phyloP scores from a whole-genome alignment of 1,140 invertebrate species.

The Drosophila suzukii region DNA sequence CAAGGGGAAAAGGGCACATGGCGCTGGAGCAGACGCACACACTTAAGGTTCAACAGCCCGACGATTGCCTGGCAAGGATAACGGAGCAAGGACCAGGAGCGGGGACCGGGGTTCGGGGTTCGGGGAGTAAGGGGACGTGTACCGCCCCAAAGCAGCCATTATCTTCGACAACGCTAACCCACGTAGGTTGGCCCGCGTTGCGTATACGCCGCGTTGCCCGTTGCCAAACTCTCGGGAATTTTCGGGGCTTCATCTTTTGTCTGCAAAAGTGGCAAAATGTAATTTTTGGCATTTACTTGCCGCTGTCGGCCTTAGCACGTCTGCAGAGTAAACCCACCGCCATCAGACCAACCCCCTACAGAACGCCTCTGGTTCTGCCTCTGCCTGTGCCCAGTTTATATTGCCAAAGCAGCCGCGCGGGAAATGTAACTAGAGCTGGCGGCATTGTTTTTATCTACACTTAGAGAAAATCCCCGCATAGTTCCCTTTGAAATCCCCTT shows the following conservation, averaged over 20 bases:
- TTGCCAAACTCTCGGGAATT: conserved; percentile 19
- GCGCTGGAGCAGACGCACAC: conserved; percentile 45
- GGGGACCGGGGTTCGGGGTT: not conserved
- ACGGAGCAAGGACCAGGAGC: not conserved
- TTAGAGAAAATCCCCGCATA: not conserved
- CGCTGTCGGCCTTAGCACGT: conserved; percentile 52
- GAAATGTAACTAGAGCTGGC: conserved; percentile 50
- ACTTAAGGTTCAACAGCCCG: conserved; percentile 81
- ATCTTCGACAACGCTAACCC: conserved; percentile 76
- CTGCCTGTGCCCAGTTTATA: conserved; percentile 30
- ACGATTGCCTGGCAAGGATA: conserved; percentile 64
- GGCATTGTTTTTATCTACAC: conserved; percentile 52
- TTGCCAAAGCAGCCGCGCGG: conserved; percentile 44
- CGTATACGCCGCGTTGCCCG: conserved; percentile 58
- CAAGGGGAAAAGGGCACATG: conserved; percentile 41
- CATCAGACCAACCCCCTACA: conserved; percentile 16
- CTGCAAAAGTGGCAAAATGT: conserved; percentile 79
- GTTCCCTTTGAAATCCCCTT: not conserved
- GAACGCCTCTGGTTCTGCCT: not conserved
- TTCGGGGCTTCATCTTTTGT: conserved; percentile 65
- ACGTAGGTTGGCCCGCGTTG: conserved; percentile 58
- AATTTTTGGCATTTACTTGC: conserved; percentile 78
- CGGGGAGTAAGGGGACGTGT: conserved; percentile 5
- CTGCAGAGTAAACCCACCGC: conserved; percentile 24
- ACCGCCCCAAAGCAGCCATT: conserved; percentile 69